Base-by-base conservation (phyloP, 2,888 invertebrate species). In the Creontiades dilutus region DNA sequence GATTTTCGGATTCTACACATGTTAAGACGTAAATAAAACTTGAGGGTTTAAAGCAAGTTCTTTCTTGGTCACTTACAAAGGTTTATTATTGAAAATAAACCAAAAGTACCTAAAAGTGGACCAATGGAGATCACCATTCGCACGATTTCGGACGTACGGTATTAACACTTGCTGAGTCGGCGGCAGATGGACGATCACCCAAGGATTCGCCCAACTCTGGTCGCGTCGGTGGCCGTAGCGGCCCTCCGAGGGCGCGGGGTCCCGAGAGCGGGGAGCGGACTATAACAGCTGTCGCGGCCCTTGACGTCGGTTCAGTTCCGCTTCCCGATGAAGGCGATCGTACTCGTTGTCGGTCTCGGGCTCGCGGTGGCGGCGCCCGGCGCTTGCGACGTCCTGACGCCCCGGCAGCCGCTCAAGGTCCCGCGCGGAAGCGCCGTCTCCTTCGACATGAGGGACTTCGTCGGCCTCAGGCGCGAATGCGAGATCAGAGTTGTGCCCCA, bases 381-480 rank as follows among this genome's bases (percentile, higher is more conserved):
- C 47, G 28, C 55, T 28, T 19, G 47, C 47, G 48, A 28, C 37
- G 86, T 88, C 14, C 19, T 88, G 55, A 12, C 76, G 55, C 88
- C 88, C 55, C 76, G 88, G 27, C 52, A 48, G 52, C 13, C 55
- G 52, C 46, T 88, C 37, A 52, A n/a, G 23, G 78, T 88, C 28
- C 88, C 76, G 16, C 47, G 88, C 11, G 88, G 88, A 0, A 27
- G 37, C 76, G 88, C 48, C 52, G 88, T 88, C 27, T 52, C 88
- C 19, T 88, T 88, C 80, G 88, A 88, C 78, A 76, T 88, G 88
- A 47, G 88, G 27, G 88, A 88, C 55, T 88, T 76, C 88, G 78
- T 88, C 88, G 28, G 78, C 16, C 9, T 78, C 55, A n/a, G 88
- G 14, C 55, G 85, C 27, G 88, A 88, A 48, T 88, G 88, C 88